Percentiles rank a stretch among this genome's conserved stretches.
Conservation (phyloP, 2,888 invertebrate genomes). For the Dryococelus australis region DNA sequence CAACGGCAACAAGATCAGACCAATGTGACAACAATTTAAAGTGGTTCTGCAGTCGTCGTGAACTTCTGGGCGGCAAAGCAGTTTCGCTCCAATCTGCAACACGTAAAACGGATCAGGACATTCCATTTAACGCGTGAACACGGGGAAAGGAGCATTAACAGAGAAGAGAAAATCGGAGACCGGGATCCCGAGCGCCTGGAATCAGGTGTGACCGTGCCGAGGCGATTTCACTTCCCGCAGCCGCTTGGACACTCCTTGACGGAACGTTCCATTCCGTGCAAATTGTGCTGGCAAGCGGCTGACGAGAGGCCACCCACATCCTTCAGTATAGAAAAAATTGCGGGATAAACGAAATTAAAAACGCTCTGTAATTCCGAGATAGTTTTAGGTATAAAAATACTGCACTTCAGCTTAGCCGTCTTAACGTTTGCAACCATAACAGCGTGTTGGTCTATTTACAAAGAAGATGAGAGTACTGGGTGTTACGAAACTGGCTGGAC, state of each 20-base stretch:
- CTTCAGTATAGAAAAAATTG: not conserved
- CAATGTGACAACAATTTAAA: too few species aligned
- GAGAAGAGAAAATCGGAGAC: not conserved
- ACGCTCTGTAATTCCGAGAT: too few species aligned
- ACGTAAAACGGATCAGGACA: not conserved
- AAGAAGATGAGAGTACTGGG: too few species aligned
- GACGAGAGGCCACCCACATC: too few species aligned
- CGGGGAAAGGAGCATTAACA: not conserved
- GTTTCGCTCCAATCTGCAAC: not conserved
- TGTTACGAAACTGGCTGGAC: too few species aligned
- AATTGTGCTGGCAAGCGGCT: not conserved
- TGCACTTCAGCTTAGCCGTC: too few species aligned
- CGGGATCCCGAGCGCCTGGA: not conserved
- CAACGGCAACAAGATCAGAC: too few species aligned
- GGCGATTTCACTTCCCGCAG: constrained; percentile 8
- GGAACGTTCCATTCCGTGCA: not conserved
- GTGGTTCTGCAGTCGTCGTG: not conserved
- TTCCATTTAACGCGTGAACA: not conserved
- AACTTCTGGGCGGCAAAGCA: not conserved
- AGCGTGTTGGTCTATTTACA: too few species aligned
- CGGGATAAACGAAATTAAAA: not conserved
- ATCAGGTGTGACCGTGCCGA: not conserved
- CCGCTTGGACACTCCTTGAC: not conserved
- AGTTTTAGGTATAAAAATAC: too few species aligned
- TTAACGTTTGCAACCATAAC: too few species aligned